A percentile compares a stretch with the other conserved stretches of the same genome.
phyloP scores from a whole-genome alignment of 2,797 vertebrate species.

The Acanthiza pusilla region DNA sequence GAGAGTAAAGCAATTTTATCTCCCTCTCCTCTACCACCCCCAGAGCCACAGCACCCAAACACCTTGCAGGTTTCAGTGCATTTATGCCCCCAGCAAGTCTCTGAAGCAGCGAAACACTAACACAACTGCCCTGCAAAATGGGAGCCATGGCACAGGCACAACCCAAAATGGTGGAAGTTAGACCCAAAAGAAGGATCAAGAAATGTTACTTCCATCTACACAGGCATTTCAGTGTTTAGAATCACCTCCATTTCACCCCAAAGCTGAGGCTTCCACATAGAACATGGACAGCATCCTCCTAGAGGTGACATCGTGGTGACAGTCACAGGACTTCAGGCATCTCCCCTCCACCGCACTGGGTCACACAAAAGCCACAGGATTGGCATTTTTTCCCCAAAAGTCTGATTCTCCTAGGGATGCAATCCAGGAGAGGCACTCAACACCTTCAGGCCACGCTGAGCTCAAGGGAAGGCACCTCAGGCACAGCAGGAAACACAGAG shows the following conservation, averaged over 20 bases:
- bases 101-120: neutral
- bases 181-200: neutral
- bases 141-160: neutral
- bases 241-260: neutral
- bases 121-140: neutral
- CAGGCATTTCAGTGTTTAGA: neutral
- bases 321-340: neutral
- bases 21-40: neutral
- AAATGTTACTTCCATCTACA: neutral
- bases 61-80: neutral
- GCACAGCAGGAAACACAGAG: accelerated
- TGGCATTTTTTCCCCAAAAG: neutral
- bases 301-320: neutral
- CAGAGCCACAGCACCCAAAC: neutral
- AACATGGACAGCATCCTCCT: neutral
- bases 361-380: neutral
- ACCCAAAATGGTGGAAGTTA: neutral
- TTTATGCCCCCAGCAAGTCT: neutral
- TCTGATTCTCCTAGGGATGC: neutral
- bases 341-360: neutral
- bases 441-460: neutral
- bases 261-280: neutral
- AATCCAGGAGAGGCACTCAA: neutral
- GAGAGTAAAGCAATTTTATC: neutral
- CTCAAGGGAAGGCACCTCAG: neutral